Conservation (phyloP, 2,113 vertebrate genomes). For the Trematocara macrostoma region DNA sequence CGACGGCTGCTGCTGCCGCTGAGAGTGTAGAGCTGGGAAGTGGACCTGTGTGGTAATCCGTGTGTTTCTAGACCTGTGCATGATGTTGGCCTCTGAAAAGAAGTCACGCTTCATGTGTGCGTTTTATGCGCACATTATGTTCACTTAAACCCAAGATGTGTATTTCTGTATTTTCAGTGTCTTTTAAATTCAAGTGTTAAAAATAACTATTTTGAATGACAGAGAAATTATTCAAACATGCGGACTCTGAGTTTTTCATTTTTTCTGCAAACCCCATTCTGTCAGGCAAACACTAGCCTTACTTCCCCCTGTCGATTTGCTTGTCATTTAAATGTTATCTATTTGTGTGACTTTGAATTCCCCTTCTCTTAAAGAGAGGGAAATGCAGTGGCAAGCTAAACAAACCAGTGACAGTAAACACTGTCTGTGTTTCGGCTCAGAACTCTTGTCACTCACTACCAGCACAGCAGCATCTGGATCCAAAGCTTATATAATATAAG, state of each 20-base stretch:
- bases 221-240: background rate
- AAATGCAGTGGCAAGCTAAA: background rate
- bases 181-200: background rate
- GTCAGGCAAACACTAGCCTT: background rate
- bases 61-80: background rate
- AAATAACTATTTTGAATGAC: background rate
- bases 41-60: background rate
- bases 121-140: background rate
- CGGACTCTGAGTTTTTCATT: background rate
- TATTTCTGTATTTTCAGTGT: background rate
- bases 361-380: constrained; percentile 7
- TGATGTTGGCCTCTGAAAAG: constrained; percentile 41
- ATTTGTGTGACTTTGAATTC: constrained; percentile 33
- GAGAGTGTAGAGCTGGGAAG: background rate
- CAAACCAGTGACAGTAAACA: constrained; percentile 15
- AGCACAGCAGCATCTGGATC: background rate
- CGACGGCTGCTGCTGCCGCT: constrained; percentile 21
- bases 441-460: background rate
- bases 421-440: background rate
- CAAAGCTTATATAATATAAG: background rate
- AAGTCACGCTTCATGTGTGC: constrained; percentile 49
- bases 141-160: background rate
- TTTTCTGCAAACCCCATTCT: background rate
- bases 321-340: constrained; percentile 60
- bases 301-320: constrained; percentile 44